These are phyloP conservation scores for Unio delphinus DNA, from an alignment of 2,888 invertebrate species.

Conservation along the genomic window DNA sequence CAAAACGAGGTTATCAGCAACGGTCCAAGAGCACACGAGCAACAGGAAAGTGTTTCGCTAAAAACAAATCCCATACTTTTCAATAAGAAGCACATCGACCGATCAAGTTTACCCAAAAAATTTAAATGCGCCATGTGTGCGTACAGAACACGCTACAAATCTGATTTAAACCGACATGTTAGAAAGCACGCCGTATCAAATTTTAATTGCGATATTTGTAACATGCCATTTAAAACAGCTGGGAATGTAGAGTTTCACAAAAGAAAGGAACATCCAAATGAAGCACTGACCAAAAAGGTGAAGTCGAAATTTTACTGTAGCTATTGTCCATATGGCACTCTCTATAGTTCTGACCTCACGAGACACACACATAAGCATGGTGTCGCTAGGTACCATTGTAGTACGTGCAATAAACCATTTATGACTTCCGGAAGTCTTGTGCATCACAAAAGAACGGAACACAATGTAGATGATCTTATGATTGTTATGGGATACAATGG, in stretches of 20 bases:
- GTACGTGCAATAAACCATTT: constrained; percentile 39
- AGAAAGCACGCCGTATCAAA: constrained; percentile 30
- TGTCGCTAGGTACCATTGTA: constrained; percentile 32
- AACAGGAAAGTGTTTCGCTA: too few species aligned
- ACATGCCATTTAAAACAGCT: constrained; percentile 34
- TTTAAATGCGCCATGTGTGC: constrained; percentile 42
- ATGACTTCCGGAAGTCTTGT: constrained; percentile 32
- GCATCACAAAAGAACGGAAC: constrained; percentile 27
- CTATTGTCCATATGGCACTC: constrained; percentile 24
- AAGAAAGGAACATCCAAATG: constrained; percentile 25
- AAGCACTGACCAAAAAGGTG: constrained; percentile 10
- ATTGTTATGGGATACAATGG: constrained; percentile 8
- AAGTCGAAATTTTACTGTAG: constrained; percentile 20
- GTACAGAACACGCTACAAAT: constrained; percentile 42
- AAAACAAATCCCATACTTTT: too few species aligned
- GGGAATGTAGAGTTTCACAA: constrained; percentile 35
- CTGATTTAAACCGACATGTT: constrained; percentile 39
- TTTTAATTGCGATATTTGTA: constrained; percentile 32
- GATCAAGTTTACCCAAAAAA: constrained; percentile 32
- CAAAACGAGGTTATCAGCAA: too few species aligned
- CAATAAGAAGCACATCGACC: too few species aligned
- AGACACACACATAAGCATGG: constrained; percentile 30
- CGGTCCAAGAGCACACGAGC: too few species aligned
- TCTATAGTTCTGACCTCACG: constrained; percentile 28
- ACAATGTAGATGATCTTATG: constrained; percentile 15